A percentile compares a stretch with the other conserved stretches of the same genome.
These are phyloP conservation scores for Rhinolophus ferrumequinum DNA, from an alignment of 2,113 vertebrate species.

Conservation along the genomic window DNA sequence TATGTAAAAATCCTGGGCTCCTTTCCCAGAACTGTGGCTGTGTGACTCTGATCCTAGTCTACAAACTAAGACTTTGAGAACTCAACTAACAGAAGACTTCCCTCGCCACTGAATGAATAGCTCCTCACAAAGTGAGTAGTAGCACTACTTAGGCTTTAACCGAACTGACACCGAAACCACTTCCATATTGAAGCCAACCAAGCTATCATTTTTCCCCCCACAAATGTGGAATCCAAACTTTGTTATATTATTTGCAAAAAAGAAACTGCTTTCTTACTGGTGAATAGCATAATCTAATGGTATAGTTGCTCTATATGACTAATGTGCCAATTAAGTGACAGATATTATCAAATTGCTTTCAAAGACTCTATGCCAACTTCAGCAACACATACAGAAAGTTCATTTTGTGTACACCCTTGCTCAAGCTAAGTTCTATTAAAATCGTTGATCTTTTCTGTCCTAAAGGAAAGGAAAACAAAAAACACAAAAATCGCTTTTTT, in stretches of 20 bases:
- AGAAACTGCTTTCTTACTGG: not conserved
- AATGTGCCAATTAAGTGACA: not conserved
- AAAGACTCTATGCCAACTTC: not conserved
- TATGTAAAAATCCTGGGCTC: not conserved
- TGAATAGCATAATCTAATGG: not conserved
- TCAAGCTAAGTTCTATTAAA: not conserved
- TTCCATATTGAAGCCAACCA: not conserved
- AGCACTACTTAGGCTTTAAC: not conserved
- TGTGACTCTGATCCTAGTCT: not conserved
- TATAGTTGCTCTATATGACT: not conserved
- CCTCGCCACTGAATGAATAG: not conserved
- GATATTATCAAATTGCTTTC: not conserved
- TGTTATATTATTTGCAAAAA: not conserved
- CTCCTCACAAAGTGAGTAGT: not conserved
- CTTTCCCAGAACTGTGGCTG: not conserved
- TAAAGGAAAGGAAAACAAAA: not conserved
- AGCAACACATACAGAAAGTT: not conserved
- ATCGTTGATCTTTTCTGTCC: not conserved
- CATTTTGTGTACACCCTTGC: not conserved
- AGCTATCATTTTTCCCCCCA: not conserved
- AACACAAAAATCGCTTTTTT: not conserved
- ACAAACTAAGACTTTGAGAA: conserved; percentile 17
- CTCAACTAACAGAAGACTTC: not conserved
- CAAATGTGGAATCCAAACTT: not conserved
- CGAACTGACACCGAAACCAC: not conserved